Evolutionary conservation across 2,888 invertebrate species (phyloP).

Genomic region (Pterostichus madidus): DNA sequence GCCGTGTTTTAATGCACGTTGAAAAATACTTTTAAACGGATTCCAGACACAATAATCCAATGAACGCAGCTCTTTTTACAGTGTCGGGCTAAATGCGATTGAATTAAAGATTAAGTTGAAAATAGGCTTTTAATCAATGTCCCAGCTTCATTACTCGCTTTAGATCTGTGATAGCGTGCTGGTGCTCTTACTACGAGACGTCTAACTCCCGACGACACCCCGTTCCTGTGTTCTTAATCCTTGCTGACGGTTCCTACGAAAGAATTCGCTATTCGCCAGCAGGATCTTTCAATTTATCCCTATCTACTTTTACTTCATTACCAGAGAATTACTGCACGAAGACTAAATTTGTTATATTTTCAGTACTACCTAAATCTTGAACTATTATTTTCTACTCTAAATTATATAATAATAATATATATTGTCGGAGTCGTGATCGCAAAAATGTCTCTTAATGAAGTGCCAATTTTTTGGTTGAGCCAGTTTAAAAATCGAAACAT

Average conservation of each 20-base stretch:
- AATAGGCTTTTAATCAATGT: slow-evolving; percentile 77
- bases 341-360: not conserved
- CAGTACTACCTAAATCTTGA: too few relatives aligned
- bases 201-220: not conserved
- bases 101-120: slow-evolving; percentile 77
- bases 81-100: slow-evolving; percentile 73
- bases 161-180: slow-evolving; percentile 73
- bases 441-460: too few relatives aligned
- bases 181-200: not conserved
- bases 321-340: not conserved
- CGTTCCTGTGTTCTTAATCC: slow-evolving; percentile 27
- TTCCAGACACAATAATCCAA: slow-evolving; percentile 66
- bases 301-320: slow-evolving; percentile 5
- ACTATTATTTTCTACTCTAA: too few relatives aligned
- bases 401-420: too few relatives aligned
- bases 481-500: too few relatives aligned
- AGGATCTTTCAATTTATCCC: not conserved
- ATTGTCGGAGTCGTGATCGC: too few relatives aligned
- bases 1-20: slow-evolving; percentile 60
- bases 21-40: slow-evolving; percentile 66
- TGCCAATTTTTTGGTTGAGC: too few relatives aligned
- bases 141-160: slow-evolving; percentile 75
- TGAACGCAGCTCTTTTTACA: slow-evolving; percentile 71
- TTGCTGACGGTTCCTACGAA: slow-evolving; percentile 23
- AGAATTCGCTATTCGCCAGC: not conserved